These are phyloP conservation scores for Mesocentrotus franciscanus DNA, from an alignment of 53 echinoderm and acorn worm species.

Conservation along the genomic window DNA sequence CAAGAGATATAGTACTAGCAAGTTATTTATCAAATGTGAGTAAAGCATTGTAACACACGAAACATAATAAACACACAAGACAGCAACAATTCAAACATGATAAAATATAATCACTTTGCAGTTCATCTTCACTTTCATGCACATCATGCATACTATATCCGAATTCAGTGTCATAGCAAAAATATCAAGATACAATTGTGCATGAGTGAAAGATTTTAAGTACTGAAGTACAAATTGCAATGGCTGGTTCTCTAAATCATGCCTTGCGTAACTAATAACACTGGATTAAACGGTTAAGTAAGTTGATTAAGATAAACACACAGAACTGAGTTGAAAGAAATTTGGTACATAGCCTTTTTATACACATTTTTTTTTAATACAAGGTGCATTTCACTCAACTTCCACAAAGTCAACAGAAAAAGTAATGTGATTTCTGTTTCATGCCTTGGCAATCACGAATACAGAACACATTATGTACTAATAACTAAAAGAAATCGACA, in stretches of 20 bases:
- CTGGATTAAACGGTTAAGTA: conserved; percentile 20
- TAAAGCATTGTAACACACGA: conserved; percentile 49
- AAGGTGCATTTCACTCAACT: conserved; percentile 48
- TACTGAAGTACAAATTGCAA: conserved; percentile 68
- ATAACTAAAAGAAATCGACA: background rate
- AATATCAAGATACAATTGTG: conserved; percentile 61
- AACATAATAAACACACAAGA: conserved; percentile 1
- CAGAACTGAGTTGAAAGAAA: conserved; percentile 65
- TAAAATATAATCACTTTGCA: conserved; percentile 33
- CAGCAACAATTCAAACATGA: conserved; percentile 13
- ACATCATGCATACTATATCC: conserved; percentile 51
- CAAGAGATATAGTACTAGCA: conserved; percentile 57
- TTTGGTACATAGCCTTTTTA: conserved; percentile 62
- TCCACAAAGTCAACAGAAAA: conserved; percentile 29
- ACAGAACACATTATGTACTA: background rate
- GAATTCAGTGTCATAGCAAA: conserved; percentile 56
- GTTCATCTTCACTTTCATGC: conserved; percentile 22
- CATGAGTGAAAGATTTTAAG: conserved; percentile 63
- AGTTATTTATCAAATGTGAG: conserved; percentile 13
- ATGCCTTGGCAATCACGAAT: conserved; percentile 21
- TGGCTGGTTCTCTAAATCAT: conserved; percentile 5
- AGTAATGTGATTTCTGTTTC: conserved; percentile 25
- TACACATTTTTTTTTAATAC: conserved; percentile 5
- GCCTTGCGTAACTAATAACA: conserved; percentile 35
- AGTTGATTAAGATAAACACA: conserved; percentile 36